These are phyloP conservation scores for Bombus picipes DNA, from an alignment of 1,140 invertebrate species.

Conservation along the genomic window DNA sequence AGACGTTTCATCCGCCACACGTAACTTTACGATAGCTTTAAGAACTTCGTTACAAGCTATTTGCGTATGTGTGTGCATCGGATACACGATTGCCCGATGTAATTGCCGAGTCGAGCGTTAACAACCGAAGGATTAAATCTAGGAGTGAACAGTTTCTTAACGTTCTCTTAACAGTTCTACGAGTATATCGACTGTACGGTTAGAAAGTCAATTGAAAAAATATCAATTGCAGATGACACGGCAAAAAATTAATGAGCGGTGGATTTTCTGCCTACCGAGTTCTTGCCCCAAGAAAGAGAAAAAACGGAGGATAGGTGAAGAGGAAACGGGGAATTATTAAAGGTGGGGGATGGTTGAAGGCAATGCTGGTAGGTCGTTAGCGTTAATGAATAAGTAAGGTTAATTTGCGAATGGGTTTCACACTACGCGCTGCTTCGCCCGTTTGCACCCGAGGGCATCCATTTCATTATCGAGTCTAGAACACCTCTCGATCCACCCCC, in stretches of 20 bases:
- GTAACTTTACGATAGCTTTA: too few relatives aligned
- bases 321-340: constrained; percentile 2
- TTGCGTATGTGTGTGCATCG: not conserved
- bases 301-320: constrained; percentile 22
- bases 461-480: constrained; percentile 79
- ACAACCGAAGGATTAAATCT: not conserved
- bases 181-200: not conserved
- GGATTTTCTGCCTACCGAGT: constrained; percentile 42
- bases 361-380: constrained; percentile 72
- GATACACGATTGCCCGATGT: not conserved
- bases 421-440: constrained; percentile 62
- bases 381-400: constrained; percentile 80
- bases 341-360: constrained; percentile 38
- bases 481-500: constrained; percentile 37
- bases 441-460: constrained; percentile 74
- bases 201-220: constrained; percentile 4
- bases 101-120: not conserved
- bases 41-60: not conserved
- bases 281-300: not conserved
- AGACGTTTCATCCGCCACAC: too few relatives aligned
- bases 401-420: constrained; percentile 80
- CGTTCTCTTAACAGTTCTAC: not conserved
- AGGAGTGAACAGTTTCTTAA: not conserved
- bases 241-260: constrained; percentile 55
- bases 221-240: constrained; percentile 37